Base-by-base conservation (phyloP, 2,113 vertebrate species). In the Ginglymostoma cirratum region DNA sequence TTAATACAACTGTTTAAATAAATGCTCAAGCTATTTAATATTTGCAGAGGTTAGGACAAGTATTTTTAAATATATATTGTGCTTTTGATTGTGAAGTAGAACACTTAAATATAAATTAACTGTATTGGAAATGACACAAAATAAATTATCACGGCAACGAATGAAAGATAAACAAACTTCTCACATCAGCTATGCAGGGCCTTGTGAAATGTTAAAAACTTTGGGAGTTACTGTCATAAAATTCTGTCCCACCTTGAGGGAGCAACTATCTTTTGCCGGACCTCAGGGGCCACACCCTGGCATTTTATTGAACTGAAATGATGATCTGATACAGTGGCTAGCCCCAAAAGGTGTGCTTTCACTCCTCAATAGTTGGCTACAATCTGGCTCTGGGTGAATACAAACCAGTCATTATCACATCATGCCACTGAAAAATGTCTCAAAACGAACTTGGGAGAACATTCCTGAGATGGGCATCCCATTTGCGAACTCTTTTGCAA, bases 101-200 rank as follows among this genome's bases (percentile, higher is more conserved):
- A 67, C 42, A n/a, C 94, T 95, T 72, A 95, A 72, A 70, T 52
- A 24, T 72, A 95, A 95, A 72, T 95, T 27, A 72, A 48, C 27
- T 42, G 27, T 72, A 94, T 94, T 94, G 67, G 67, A 95, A 72
- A 42, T 17, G 38, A 48, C 48, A 52, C 38, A 95, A 95, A 72
- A 72, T 48, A 94, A 52, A 67, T 45, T 72, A 30, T 42, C 27
- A 5, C 12, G 3, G 69, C 24, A 30, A 1, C 27, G 52, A 90
- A 48, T 48, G 42, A 6, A 30, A 48, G n/a, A 95, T n/a, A 12
- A 67, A 42, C 42, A 45, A 92, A 61, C 3, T 7, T 66, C 65
- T 38, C n/a, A 38, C 17, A 66, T 38, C 14, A 38, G 34, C n/a
- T 92, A 15, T 38, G 17, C 87, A 90, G 55, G 15, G 38, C 89